Base-by-base conservation (phyloP, 2,113 vertebrate genomes). In the Etheostoma spectabile region DNA sequence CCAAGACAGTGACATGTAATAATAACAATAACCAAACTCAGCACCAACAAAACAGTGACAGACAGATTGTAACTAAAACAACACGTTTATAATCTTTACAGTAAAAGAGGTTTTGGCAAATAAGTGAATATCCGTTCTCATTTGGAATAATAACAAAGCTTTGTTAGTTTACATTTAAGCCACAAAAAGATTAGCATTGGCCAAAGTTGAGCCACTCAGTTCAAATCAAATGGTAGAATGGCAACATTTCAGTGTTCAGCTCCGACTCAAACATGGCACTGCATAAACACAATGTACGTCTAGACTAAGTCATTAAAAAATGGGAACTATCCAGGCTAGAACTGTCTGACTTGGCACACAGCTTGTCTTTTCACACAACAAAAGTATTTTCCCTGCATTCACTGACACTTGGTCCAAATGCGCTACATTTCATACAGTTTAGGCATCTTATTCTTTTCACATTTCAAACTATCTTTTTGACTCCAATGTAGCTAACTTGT, bases 71-170 rank as follows among this genome's bases (percentile, higher is more conserved):
- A 87, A 92, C 45, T 8, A 70, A 88, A 69, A 86, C 55, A 81
- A 74, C 76, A 68, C 77, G 18, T 71, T 83, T 72, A 65, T 63
- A 68, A 56, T 79, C 67, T 84, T 90, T 84, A 88, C 83, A 90
- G 79, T 81, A 82, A 83, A 76, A 79, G 38, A 89, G 21, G 19
- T 84, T 93, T 92, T 94, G 93, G 89, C 93, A 93, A 86, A 72
- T 79, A 65, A 53, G 79, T 84, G 85, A 85, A 87, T 62, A 86
- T 62, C 87, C 86, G 84, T 92, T 90, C 57, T 85, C 77, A 63
- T 83, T 71, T 78, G 76, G 6, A 86, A 73, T 27, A 73, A 89
- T 8, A 74, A 88, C 77, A 81, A 88, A 67, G 84, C 16, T 35
- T 42, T 46, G 80, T 93, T 93, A 93, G 80, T 85, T 67, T 45